Conservation (phyloP, 1,140 invertebrate genomes). For the Diachasmimorpha longicaudata region DNA sequence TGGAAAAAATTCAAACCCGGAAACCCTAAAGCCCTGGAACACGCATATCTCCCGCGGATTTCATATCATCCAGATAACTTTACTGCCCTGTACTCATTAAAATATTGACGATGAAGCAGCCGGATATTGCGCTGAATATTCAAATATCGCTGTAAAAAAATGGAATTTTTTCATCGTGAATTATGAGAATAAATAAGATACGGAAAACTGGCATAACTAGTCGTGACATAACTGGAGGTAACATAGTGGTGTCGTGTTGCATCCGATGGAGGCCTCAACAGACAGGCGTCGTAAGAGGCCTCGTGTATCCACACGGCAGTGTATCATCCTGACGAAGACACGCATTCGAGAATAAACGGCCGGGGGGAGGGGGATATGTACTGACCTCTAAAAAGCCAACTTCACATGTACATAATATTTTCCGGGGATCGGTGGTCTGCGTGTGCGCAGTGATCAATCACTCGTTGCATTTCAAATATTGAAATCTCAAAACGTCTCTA, state of each 20-base stretch:
- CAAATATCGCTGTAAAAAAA: not conserved
- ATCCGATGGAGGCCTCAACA: not conserved
- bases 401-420: not conserved
- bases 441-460: not conserved
- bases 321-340: not conserved
- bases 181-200: conserved; percentile 20
- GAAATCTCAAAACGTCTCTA: not conserved
- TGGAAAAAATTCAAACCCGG: not conserved
- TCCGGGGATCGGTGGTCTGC: not conserved
- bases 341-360: not conserved
- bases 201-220: conserved; percentile 42
- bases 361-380: not conserved
- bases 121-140: not conserved
- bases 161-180: not conserved
- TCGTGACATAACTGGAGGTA: conserved; percentile 36
- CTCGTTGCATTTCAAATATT: not conserved
- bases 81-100: not conserved
- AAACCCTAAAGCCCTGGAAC: not conserved
- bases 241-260: conserved; percentile 34
- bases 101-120: not conserved
- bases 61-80: not conserved
- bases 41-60: not conserved
- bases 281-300: not conserved
- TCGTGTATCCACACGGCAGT: not conserved
- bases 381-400: not conserved